Evolutionary conservation across 2,888 invertebrate genomes (phyloP), one percentile per base, ranked within the genome.

Genomic region (Ommatoiulus sabulosus): DNA sequence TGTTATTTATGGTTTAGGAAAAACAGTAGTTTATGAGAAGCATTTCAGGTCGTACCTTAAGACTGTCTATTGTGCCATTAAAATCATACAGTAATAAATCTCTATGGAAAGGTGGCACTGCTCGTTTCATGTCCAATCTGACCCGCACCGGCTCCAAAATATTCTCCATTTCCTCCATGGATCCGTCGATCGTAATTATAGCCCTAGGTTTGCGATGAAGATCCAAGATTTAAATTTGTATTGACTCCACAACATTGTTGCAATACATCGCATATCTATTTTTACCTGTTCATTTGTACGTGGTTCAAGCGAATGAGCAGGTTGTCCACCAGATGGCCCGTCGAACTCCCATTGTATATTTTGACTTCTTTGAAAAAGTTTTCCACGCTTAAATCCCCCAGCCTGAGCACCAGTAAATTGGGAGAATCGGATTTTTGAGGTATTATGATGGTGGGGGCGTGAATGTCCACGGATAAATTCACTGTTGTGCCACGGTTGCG

Each of bases 341-440:
- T 88, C 90, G 91, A 91, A n/a, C 44, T 84, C 2, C 87, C 87
- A 63, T 52, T 87, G 17, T n/a, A 2, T 3, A 91, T 89, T 44
- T 91, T 91, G 5, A 91, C 90, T 90, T 94, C 94, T 91, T 95
- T 95, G 93, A 97, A 96, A 93, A 96, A 96, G 92, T 97, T 97
- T 92, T 96, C 96, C 44, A 97, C 95, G 8, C 94, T 94, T n/a
- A 97, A 93, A 91, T 96, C 95, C 87, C 97, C 96, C 94, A 93
- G 84, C 91, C 96, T 96, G n/a, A 96, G 93, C 43, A 97, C 95
- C 86, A 97, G 92, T 8, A 96, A 93, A 92, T 96, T 96, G 0
- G 96, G 96, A 0, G 96, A 96, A 7, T 96, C 95, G 0, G 96
- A 95, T 91, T 96, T 96, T 91, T 96, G 96, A 0, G 97, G 97